Conservation (phyloP, 2,113 vertebrate species). For the Aptenodytes forsteri region DNA sequence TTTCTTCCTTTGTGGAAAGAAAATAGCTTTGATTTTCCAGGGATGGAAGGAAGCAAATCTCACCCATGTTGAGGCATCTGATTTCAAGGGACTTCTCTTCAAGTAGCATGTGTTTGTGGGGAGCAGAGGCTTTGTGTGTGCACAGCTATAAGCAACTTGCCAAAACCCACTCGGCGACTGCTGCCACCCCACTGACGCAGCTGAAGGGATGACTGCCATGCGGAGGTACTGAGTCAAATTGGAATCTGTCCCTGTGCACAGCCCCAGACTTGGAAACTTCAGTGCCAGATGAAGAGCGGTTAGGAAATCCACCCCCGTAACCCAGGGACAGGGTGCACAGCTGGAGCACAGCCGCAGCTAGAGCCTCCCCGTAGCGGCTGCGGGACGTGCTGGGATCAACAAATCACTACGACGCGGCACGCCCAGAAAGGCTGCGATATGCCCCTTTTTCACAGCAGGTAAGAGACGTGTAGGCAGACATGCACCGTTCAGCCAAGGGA, state of each 20-base stretch:
- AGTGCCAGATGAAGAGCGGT: not conserved
- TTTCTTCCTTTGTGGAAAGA: not conserved
- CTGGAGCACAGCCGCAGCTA: not conserved
- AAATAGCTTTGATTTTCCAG: not conserved
- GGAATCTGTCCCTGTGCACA: not conserved
- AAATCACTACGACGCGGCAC: fast-evolving
- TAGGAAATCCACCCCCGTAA: not conserved
- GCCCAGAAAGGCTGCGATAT: fast-evolving
- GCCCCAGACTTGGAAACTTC: not conserved
- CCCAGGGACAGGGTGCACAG: not conserved
- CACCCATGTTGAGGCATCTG: not conserved
- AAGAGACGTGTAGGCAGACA: not conserved
- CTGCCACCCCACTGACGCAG: not conserved
- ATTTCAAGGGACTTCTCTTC: constrained; percentile 19
- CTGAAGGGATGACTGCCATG: not conserved
- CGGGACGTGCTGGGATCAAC: fast-evolving
- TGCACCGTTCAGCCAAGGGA: not conserved
- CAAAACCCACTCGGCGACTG: not conserved
- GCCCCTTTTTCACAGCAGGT: not conserved
- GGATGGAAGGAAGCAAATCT: not conserved
- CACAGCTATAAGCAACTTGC: not conserved
- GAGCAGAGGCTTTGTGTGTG: not conserved
- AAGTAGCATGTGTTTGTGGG: not conserved
- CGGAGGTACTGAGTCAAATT: not conserved
- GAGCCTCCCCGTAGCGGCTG: fast-evolving